Conservation (phyloP, 2,888 invertebrate genomes). For the Eucera pruinosa region DNA sequence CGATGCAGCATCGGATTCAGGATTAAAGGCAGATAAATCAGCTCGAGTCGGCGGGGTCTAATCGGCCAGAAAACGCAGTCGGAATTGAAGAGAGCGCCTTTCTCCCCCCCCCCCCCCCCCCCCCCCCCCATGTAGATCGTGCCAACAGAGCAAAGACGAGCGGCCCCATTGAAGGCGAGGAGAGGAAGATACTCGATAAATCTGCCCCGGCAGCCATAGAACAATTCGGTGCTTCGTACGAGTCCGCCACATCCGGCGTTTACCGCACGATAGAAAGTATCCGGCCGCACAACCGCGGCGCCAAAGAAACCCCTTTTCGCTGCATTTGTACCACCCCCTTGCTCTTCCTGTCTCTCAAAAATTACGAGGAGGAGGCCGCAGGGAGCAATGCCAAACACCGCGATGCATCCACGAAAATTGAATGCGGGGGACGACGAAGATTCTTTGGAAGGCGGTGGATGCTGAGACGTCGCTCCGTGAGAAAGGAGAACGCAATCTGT, state of each 20-base stretch:
- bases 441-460: neutral
- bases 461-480: neutral
- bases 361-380: conserved; percentile 57
- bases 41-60: conserved; percentile 31
- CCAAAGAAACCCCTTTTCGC: conserved; percentile 34
- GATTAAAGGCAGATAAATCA: conserved; percentile 45
- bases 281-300: conserved; percentile 61
- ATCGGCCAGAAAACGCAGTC: conserved; percentile 32
- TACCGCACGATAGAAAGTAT: conserved; percentile 73
- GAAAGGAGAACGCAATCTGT: conserved; percentile 68
- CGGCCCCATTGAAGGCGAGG: too few species aligned
- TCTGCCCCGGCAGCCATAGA: conserved; percentile 67
- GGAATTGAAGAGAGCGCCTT: conserved; percentile 33
- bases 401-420: conserved; percentile 60
- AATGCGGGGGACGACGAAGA: conserved; percentile 42
- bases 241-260: conserved; percentile 69
- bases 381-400: conserved; percentile 60
- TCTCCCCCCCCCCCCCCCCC: too few species aligned
- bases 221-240: conserved; percentile 66
- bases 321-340: neutral
- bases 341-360: conserved; percentile 32
- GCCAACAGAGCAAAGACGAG: conserved; percentile 36
- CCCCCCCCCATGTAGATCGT: too few species aligned
- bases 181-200: conserved; percentile 63
- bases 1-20: neutral